Evolutionary conservation across 2,113 vertebrate species (phyloP).

Genomic region (Castor canadensis): DNA sequence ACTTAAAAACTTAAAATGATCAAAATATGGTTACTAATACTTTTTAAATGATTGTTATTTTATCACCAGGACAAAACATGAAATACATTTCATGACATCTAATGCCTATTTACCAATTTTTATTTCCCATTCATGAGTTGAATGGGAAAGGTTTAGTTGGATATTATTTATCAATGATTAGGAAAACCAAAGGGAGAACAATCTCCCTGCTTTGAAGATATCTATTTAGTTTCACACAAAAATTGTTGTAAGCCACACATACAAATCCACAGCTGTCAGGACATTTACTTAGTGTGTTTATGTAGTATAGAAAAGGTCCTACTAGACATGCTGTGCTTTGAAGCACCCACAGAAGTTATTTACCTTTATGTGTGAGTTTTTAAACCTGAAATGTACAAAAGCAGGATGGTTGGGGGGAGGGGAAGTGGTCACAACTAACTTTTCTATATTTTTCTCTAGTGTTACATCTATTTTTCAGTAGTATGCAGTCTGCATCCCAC

Average conservation of each 20-base stretch:
- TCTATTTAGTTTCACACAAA: not conserved
- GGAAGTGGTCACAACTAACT: not conserved
- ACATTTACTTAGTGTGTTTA: not conserved
- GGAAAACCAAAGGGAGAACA: not conserved
- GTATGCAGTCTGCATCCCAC: not conserved
- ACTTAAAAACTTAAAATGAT: not conserved
- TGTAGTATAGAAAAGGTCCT: too few relatives aligned
- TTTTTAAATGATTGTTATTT: not conserved
- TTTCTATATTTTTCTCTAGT: not conserved
- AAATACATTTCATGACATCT: slow-evolving; percentile 2
- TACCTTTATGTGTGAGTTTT: not conserved
- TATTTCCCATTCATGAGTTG: not conserved
- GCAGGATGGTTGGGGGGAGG: not conserved
- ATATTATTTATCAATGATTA: not conserved
- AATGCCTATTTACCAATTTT: not conserved
- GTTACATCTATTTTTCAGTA: not conserved
- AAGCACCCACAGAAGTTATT: not conserved
- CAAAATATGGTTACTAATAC: not conserved
- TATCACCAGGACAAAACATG: not conserved
- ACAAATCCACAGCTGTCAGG: not conserved
- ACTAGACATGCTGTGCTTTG: not conserved
- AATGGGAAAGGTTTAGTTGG: not conserved
- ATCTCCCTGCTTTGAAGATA: not conserved
- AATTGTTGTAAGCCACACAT: not conserved
- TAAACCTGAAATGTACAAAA: not conserved